Base-by-base conservation (phyloP, 2,797 vertebrate genomes). In the Delichon dasypus region DNA sequence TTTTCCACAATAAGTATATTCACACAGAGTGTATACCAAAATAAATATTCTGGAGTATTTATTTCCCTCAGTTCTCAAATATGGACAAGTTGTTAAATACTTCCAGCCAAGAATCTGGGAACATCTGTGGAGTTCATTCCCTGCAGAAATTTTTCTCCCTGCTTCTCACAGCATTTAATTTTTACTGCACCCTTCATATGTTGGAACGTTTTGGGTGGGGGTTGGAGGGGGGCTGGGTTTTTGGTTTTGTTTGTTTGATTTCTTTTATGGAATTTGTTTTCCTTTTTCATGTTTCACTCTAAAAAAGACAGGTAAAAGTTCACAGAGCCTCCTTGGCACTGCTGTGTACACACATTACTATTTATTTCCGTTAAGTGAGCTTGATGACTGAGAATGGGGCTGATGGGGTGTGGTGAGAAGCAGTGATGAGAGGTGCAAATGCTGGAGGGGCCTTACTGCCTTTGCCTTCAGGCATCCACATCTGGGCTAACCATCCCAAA, bases 71-170 rank as follows among this genome's bases (percentile, higher is more conserved):
- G 14, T 90, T 94, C 83, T 93, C 66, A 82, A 92, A 89, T 88
- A 70, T 18, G 32, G 94, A 89, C 87, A 92, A 91, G 82, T 90
- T 90, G 72, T 91, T 96, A 96, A 94, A 92, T 76, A 38, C 42
- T 86, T 88, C 58, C 70, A 96, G 92, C 70, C 94, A 94, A 91
- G 53, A 92, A 84, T 88, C 66, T 81, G 25, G 73, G 42, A 96
- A 94, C 94, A 95, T 97, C 91, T 96, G 95, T 76, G 64, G 64
- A 89, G 66, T 93, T 95, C 86, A 89, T 89, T 95, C 93, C 40
- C 68, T 77, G 9, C 38, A 82, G 81, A 94, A 93, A 40, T 65
- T 83, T 81, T 92, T 96, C 84, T 81, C 72, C 38, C 53, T 44
- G 62, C 22, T 21, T 94, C 88, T 94, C 64, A 45, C 38, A 85